Conservation (phyloP, 2,797 vertebrate genomes). For the Eurystomus glaucurus region DNA sequence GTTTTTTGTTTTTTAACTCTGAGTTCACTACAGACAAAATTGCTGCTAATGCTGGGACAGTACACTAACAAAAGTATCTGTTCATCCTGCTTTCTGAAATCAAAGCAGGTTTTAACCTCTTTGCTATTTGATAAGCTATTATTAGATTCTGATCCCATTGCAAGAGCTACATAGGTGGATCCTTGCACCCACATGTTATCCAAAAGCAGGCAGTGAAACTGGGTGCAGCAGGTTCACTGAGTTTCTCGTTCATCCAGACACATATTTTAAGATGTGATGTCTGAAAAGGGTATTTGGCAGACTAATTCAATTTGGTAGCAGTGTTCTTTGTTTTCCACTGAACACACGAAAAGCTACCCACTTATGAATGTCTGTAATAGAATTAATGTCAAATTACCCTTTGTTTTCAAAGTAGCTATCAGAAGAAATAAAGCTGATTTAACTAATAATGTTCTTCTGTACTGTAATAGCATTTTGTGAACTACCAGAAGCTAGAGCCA, state of each 20-base stretch:
- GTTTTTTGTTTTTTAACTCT: not conserved
- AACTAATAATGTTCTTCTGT: not conserved
- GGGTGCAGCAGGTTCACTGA: not conserved
- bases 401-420: not conserved
- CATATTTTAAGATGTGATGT: not conserved
- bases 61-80: not conserved
- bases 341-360: not conserved
- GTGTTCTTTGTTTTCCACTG: not conserved
- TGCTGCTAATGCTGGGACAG: slow-evolving; percentile 18
- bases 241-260: not conserved
- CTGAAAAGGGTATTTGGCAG: not conserved
- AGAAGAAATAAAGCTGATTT: not conserved
- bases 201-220: not conserved
- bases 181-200: not conserved
- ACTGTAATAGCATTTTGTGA: not conserved
- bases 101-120: not conserved
- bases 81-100: not conserved
- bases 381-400: slow-evolving; percentile 16
- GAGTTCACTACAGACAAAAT: not conserved
- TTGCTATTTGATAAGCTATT: not conserved
- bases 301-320: not conserved
- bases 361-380: not conserved
- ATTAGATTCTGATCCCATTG: not conserved
- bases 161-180: not conserved
- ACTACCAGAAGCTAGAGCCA: slow-evolving; percentile 19